Conservation (phyloP, 1,140 invertebrate genomes). For the Drosophila sproati region DNA sequence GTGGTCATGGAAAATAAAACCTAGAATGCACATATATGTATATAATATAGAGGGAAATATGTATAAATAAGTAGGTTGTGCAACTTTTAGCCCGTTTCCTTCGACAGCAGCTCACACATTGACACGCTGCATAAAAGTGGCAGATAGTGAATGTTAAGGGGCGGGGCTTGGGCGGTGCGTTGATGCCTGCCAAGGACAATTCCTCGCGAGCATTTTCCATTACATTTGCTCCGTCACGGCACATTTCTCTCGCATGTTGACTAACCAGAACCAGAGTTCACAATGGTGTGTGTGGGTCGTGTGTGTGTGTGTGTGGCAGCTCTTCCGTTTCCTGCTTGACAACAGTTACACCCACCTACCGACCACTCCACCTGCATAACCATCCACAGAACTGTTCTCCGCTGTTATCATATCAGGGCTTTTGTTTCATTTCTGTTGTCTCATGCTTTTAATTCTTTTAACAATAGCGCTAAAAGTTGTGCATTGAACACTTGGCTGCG, state of each 20-base stretch:
- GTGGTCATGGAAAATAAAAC: conserved; percentile 57
- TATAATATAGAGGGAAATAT: neutral
- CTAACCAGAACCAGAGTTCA: conserved; percentile 50
- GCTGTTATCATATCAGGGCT: conserved; percentile 72
- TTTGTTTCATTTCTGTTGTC: conserved; percentile 67
- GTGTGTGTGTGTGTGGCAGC: conserved; percentile 51
- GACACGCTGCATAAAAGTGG: conserved; percentile 74
- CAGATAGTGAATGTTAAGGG: conserved; percentile 45
- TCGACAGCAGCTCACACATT: conserved; percentile 56
- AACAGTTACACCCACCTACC: conserved; percentile 1
- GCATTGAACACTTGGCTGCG: conserved; percentile 79
- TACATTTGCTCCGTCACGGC: conserved; percentile 77
- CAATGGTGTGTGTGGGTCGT: neutral
- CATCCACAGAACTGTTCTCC: neutral
- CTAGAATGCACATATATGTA: conserved; percentile 29
- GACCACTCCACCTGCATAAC: neutral
- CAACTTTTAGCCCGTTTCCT: conserved; percentile 55
- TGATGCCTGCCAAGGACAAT: conserved; percentile 20
- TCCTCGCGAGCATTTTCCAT: conserved; percentile 70
- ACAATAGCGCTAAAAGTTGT: conserved; percentile 82
- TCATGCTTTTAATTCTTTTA: conserved; percentile 78
- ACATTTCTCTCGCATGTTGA: conserved; percentile 71
- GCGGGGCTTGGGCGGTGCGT: neutral
- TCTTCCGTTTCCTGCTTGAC: conserved; percentile 67
- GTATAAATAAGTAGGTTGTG: conserved; percentile 61